Evolutionary conservation across 1,140 invertebrate genomes (phyloP).

Genomic region (Hyles vespertilio): DNA sequence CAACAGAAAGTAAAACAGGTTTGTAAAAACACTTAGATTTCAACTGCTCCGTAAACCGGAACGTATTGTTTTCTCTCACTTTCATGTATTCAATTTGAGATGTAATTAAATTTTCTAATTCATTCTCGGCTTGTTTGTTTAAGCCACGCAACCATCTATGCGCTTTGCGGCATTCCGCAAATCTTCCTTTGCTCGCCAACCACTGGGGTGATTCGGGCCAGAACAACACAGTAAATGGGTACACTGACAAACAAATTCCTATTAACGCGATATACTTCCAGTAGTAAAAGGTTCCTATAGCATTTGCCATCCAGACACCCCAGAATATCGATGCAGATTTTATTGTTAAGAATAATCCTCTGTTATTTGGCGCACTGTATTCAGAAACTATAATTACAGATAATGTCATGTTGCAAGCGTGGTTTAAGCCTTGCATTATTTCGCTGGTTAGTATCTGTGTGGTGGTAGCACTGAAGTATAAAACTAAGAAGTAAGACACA

Average conservation of each 20-base stretch:
- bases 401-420: slow-evolving; percentile 3
- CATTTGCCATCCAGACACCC: slow-evolving; percentile 21
- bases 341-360: slow-evolving; percentile 20
- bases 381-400: slow-evolving; percentile 15
- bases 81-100: slow-evolving; percentile 10
- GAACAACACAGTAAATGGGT: slow-evolving; percentile 3
- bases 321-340: slow-evolving; percentile 21
- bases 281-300: slow-evolving; percentile 19
- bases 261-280: slow-evolving; percentile 14
- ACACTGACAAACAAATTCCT: slow-evolving; percentile 10
- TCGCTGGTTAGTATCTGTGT: slow-evolving; percentile 12
- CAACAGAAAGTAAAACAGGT: background rate
- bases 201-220: slow-evolving; percentile 19
- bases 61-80: background rate
- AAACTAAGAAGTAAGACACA: slow-evolving; percentile 3
- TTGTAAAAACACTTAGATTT: background rate
- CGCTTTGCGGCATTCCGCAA: slow-evolving; percentile 20
- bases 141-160: slow-evolving; percentile 17
- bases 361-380: slow-evolving; percentile 17
- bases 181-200: slow-evolving; percentile 25
- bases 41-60: background rate
- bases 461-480: slow-evolving; percentile 9
- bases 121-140: slow-evolving; percentile 10
- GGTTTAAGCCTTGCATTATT: slow-evolving; percentile 11
- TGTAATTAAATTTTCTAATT: slow-evolving; percentile 18